These are phyloP conservation scores for Dryoscopus gambensis DNA, from an alignment of 2,113 vertebrate genomes.

Conservation along the genomic window DNA sequence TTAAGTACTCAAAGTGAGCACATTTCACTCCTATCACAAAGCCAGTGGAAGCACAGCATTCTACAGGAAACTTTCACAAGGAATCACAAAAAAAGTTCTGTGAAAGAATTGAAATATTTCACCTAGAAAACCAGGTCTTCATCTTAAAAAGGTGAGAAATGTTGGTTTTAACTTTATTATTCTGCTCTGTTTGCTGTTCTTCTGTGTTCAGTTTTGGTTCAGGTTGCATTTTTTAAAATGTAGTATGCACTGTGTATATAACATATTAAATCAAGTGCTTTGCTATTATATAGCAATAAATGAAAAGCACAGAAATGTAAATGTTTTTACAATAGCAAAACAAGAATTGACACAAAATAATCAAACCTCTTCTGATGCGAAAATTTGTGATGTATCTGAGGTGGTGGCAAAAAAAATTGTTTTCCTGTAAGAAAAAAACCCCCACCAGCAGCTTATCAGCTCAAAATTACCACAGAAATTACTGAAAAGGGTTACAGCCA, in stretches of 20 bases:
- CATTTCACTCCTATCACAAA: constrained; percentile 2
- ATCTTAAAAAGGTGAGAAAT: neutral
- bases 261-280: neutral
- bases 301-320: neutral
- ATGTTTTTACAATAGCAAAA: neutral
- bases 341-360: neutral
- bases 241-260: neutral
- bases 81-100: rapidly evolving
- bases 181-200: neutral
- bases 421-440: neutral
- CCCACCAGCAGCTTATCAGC: neutral
- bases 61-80: neutral
- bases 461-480: neutral
- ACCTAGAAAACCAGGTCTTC: neutral
- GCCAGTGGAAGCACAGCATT: neutral
- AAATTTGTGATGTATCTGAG: neutral
- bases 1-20: neutral
- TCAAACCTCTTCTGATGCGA: neutral
- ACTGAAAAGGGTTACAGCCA: neutral
- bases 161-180: neutral
- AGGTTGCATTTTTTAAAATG: neutral
- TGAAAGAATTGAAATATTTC: neutral
- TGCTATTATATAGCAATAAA: neutral
- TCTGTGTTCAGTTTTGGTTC: neutral
- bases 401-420: neutral